Evolutionary conservation across 2,113 vertebrate genomes (phyloP).

Genomic region (Myotis lucifugus): DNA sequence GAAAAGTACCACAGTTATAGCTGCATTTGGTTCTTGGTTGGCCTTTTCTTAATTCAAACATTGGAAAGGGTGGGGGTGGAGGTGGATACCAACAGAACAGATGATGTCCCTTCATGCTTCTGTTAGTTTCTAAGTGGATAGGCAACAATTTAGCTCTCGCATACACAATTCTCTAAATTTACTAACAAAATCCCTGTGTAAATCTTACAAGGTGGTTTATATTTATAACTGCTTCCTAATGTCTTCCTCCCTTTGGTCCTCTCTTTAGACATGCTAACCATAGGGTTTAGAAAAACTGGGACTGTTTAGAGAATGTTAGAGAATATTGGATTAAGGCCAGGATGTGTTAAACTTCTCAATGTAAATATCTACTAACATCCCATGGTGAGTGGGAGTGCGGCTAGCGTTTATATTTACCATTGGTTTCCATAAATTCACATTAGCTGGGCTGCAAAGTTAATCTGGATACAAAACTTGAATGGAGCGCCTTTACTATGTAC

Average conservation of each 20-base stretch:
- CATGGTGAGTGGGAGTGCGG: background rate
- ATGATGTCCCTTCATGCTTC: slow-evolving; percentile 30
- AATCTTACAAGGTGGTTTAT: slow-evolving; percentile 68
- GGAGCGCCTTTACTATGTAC: slow-evolving; percentile 43
- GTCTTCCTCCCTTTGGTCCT: slow-evolving; percentile 24
- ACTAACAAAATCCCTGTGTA: slow-evolving; percentile 73
- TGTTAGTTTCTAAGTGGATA: slow-evolving; percentile 27
- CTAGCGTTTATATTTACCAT: slow-evolving; percentile 51
- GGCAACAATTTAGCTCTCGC: slow-evolving; percentile 49
- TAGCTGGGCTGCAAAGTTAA: slow-evolving; percentile 60
- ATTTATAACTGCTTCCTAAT: slow-evolving; percentile 73
- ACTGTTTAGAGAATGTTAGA: slow-evolving; percentile 67
- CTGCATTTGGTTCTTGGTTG: background rate
- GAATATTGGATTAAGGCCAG: slow-evolving; percentile 70
- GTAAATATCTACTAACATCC: slow-evolving; percentile 67
- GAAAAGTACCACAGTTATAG: background rate
- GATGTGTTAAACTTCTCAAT: slow-evolving; percentile 69
- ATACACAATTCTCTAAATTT: slow-evolving; percentile 67
- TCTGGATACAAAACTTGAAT: slow-evolving; percentile 61
- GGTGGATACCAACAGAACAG: background rate
- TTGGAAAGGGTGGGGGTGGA: background rate
- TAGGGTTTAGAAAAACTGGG: slow-evolving; percentile 66
- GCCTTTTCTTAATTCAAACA: slow-evolving; percentile 16
- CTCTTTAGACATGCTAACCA: slow-evolving; percentile 68
- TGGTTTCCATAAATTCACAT: slow-evolving; percentile 61